phyloP scores from a whole-genome alignment of 2,888 invertebrate species.

The Apamea anceps region DNA sequence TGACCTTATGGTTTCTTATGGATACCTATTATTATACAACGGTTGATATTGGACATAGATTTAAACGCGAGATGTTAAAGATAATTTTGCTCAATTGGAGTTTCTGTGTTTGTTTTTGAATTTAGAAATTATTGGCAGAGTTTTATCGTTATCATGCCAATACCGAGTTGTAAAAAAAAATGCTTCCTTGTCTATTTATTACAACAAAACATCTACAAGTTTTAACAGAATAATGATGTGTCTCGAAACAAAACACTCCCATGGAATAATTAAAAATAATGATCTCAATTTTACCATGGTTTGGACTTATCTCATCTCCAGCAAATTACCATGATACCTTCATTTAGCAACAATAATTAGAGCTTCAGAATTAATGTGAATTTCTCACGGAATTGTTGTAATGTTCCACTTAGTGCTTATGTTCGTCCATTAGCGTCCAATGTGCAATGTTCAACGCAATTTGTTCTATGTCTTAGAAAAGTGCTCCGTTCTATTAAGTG shows the following conservation, averaged over 20 bases:
- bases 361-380: conserved; percentile 52
- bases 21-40: conserved; percentile 7
- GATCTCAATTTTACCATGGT: conserved; percentile 16
- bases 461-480: conserved; percentile 46
- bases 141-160: neutral
- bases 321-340: conserved; percentile 46
- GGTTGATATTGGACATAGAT: conserved; percentile 19
- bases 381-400: conserved; percentile 55
- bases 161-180: neutral
- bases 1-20: conserved; percentile 49
- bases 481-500: conserved; percentile 10
- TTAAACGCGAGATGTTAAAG: neutral
- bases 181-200: neutral
- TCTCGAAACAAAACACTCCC: conserved; percentile 14
- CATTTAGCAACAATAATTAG: conserved; percentile 55
- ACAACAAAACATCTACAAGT: neutral
- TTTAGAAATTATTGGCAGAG: neutral
- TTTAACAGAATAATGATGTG: conserved; percentile 13
- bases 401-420: conserved; percentile 55
- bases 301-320: conserved; percentile 41
- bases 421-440: conserved; percentile 48
- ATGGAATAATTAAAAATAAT: conserved; percentile 28
- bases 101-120: neutral
- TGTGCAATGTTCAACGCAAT: conserved; percentile 50
- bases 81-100: neutral